Evolutionary conservation across 2,888 invertebrate species (phyloP).

Genomic region (Pachymerium ferrugineum): DNA sequence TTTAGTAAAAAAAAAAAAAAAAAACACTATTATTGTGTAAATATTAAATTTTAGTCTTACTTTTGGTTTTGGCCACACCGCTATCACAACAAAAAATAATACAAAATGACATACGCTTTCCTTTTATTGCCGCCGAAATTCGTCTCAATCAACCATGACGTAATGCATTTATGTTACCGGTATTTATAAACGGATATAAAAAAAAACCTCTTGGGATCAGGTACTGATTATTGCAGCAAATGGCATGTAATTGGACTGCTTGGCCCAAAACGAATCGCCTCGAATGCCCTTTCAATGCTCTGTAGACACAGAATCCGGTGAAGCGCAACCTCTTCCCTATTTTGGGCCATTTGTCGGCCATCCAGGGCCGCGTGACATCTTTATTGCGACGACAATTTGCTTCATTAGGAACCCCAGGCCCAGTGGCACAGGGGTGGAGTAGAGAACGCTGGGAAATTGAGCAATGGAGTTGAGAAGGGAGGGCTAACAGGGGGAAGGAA

Average conservation of each 20-base stretch:
- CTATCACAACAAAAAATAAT: too few species aligned
- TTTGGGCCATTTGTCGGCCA: conserved; percentile 13
- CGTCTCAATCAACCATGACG: too few species aligned
- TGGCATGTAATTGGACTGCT: background rate
- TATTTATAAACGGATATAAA: too few species aligned
- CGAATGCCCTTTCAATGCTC: background rate
- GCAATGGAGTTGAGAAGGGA: background rate
- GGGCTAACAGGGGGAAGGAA: background rate
- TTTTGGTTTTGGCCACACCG: too few species aligned
- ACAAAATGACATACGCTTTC: too few species aligned
- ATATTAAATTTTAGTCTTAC: too few species aligned
- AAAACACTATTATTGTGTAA: too few species aligned
- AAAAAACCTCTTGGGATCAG: background rate
- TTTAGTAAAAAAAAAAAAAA: too few species aligned
- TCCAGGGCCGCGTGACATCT: conserved; percentile 22
- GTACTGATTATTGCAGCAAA: background rate
- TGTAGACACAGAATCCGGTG: background rate
- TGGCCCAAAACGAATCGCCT: conserved; percentile 6
- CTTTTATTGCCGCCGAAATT: too few species aligned
- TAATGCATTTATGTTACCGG: too few species aligned
- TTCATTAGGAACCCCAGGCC: conserved; percentile 23
- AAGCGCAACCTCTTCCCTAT: too few species aligned
- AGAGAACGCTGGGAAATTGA: conserved; percentile 16
- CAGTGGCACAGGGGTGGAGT: conserved; percentile 21
- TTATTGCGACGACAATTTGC: conserved; percentile 25